These are phyloP conservation scores for Empidonax alnorum DNA, from an alignment of 2,113 vertebrate species.

Conservation along the genomic window DNA sequence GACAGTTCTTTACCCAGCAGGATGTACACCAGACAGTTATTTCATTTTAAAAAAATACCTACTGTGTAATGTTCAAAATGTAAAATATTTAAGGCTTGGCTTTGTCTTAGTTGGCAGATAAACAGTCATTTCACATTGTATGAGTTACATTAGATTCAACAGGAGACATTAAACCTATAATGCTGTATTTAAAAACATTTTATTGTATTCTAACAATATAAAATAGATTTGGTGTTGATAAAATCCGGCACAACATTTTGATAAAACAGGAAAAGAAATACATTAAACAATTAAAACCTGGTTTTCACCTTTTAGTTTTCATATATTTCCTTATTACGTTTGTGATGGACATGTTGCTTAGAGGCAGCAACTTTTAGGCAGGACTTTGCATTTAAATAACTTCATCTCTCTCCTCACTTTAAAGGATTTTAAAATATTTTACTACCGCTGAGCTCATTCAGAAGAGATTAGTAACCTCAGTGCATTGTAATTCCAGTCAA, in stretches of 20 bases:
- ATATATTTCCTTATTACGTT: background rate
- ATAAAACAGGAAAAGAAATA: background rate
- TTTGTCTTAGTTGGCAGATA: background rate
- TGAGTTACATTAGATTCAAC: background rate
- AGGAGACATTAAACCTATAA: background rate
- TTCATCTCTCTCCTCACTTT: background rate
- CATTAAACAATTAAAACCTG: background rate
- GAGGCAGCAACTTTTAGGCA: background rate
- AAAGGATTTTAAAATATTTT: background rate
- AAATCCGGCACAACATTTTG: background rate
- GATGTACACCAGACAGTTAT: background rate
- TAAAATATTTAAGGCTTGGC: background rate
- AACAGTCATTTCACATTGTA: background rate
- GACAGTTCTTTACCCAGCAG: background rate
- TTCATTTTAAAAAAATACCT: background rate
- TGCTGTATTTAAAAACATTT: background rate
- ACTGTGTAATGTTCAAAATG: background rate
- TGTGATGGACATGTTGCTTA: background rate
- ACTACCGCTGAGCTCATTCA: background rate
- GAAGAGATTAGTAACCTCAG: background rate
- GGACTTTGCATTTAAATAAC: background rate
- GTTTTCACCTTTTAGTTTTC: background rate
- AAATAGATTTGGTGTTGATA: background rate
- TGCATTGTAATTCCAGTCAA: background rate
- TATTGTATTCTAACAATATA: background rate